These are phyloP conservation scores for Pseudorasbora parva DNA, from an alignment of 2,113 vertebrate species.

Conservation along the genomic window DNA sequence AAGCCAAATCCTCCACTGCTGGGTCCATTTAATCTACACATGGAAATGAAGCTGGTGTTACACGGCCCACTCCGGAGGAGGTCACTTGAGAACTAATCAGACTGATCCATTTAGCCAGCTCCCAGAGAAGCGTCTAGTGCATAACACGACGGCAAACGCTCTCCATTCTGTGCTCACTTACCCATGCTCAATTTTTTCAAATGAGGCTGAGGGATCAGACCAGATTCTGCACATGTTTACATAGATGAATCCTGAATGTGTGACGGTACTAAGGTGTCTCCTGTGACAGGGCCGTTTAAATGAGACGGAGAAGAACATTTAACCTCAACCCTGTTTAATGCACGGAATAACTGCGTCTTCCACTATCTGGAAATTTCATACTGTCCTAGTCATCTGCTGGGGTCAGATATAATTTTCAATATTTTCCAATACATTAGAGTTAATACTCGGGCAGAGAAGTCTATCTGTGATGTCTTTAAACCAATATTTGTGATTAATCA, in stretches of 20 bases:
- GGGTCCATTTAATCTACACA: constrained; percentile 68
- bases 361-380: constrained; percentile 43
- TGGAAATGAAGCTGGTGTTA: constrained; percentile 56
- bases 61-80: constrained; percentile 58
- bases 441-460: constrained; percentile 31
- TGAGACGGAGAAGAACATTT: constrained; percentile 37
- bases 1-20: constrained; percentile 64
- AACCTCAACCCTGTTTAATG: constrained; percentile 50
- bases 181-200: constrained; percentile 58
- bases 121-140: constrained; percentile 59
- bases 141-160: constrained; percentile 24
- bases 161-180: constrained; percentile 44
- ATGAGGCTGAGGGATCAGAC: constrained; percentile 44
- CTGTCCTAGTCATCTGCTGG: constrained; percentile 41
- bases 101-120: constrained; percentile 64
- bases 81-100: constrained; percentile 70
- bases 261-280: constrained; percentile 34
- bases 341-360: constrained; percentile 18
- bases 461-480: constrained; percentile 36
- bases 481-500: constrained; percentile 56
- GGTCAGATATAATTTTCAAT: constrained; percentile 52
- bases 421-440: constrained; percentile 52
- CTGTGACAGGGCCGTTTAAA: constrained; percentile 35
- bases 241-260: constrained; percentile 27
- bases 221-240: constrained; percentile 49